These are phyloP conservation scores for Sinocyclocheilus anophthalmus DNA, from an alignment of 2,113 vertebrate species.

Conservation along the genomic window DNA sequence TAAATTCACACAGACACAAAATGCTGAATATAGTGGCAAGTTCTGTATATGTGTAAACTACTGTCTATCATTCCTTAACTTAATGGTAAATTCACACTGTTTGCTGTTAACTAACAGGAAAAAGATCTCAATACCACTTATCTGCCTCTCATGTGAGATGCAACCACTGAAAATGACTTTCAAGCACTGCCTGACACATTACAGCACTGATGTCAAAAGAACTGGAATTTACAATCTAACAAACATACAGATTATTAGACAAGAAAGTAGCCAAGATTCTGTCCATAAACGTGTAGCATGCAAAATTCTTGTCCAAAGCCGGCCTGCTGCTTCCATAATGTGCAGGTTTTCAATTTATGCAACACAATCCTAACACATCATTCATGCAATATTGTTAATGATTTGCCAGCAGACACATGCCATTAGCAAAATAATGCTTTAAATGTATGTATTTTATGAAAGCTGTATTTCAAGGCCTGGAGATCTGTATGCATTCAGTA, in stretches of 20 bases:
- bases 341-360: constrained; percentile 28
- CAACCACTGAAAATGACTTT: neutral
- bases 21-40: neutral
- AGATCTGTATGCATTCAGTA: constrained; percentile 48
- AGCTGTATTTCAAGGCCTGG: neutral
- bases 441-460: neutral
- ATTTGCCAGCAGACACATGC: neutral
- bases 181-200: neutral
- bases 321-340: neutral
- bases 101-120: neutral
- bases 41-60: constrained; percentile 1
- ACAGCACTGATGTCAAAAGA: neutral
- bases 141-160: neutral
- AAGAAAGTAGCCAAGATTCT: neutral
- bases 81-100: neutral
- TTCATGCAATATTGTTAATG: constrained; percentile 8
- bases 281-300: neutral
- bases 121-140: neutral
- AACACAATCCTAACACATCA: constrained; percentile 19
- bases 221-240: neutral
- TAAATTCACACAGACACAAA: constrained; percentile 2
- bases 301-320: constrained; percentile 4
- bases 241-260: neutral
- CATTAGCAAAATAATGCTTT: constrained; percentile 6
- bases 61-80: neutral